A percentile compares a stretch with the other conserved stretches of the same genome.
Evolutionary conservation across 2,888 invertebrate genomes (phyloP).

Genomic region (Meteorus cinctellus): DNA sequence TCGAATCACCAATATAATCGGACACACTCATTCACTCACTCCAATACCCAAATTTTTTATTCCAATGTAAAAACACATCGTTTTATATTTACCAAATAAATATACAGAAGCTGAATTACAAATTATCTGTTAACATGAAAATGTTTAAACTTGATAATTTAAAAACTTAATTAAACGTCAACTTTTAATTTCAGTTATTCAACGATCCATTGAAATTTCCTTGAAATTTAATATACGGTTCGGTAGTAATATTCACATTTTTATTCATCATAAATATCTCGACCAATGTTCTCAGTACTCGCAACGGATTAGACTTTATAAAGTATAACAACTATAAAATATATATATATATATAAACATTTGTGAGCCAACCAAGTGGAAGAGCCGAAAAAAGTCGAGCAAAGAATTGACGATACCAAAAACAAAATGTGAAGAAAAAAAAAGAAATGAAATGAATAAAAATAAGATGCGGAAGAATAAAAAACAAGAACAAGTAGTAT

Average conservation of each 20-base stretch:
- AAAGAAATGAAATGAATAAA: constrained; percentile 6
- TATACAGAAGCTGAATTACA: too few species aligned
- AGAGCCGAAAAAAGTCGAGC: constrained; percentile 18
- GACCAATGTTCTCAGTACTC: background rate
- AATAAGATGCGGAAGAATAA: constrained; percentile 34
- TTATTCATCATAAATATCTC: background rate
- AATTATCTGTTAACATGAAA: too few species aligned
- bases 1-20: constrained; percentile 9
- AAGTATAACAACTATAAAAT: background rate
- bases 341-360: background rate
- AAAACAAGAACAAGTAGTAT: background rate
- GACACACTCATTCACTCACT: background rate
- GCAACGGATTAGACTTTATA: background rate
- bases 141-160: background rate
- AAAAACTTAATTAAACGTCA: background rate
- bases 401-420: constrained; percentile 8
- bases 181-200: background rate
- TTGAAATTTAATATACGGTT: background rate
- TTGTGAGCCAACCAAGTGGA: constrained; percentile 21
- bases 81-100: too few species aligned
- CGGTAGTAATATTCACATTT: background rate
- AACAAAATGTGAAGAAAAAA: background rate
- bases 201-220: background rate
- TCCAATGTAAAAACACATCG: too few species aligned
- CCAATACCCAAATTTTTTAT: background rate